Percentiles rank a stretch among this genome's conserved stretches.
These are phyloP conservation scores for Megalonaias nervosa DNA, from an alignment of 1,140 invertebrate genomes.

Conservation along the genomic window DNA sequence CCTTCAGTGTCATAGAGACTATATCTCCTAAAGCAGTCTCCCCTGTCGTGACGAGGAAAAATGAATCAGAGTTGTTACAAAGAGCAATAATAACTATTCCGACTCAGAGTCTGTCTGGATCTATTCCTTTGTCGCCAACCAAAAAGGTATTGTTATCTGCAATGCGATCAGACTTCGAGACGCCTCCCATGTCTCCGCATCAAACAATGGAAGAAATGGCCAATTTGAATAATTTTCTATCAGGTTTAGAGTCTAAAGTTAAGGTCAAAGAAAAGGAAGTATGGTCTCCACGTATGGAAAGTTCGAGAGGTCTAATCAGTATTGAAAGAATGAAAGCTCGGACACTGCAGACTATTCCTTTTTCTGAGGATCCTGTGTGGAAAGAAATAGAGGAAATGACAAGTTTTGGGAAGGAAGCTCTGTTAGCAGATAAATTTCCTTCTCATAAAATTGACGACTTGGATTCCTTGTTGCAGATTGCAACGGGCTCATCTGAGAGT, in stretches of 20 bases:
- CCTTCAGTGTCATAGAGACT: too few relatives aligned
- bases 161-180: too few relatives aligned
- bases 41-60: too few relatives aligned
- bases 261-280: conserved; percentile 53
- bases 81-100: too few relatives aligned
- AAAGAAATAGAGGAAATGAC: conserved; percentile 67
- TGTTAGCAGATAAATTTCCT: neutral
- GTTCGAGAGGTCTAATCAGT: conserved; percentile 61
- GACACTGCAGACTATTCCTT: conserved; percentile 66
- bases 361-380: conserved; percentile 66
- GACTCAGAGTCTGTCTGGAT: too few relatives aligned
- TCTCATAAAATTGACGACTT: conserved; percentile 32
- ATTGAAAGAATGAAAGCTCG: conserved; percentile 64
- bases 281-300: conserved; percentile 65
- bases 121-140: too few relatives aligned
- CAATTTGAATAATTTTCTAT: too few relatives aligned
- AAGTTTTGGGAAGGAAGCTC: conserved; percentile 48
- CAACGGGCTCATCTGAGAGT: conserved; percentile 21
- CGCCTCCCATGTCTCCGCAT: too few relatives aligned
- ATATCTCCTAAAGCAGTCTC: too few relatives aligned
- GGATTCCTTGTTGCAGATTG: conserved; percentile 27
- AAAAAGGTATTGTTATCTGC: too few relatives aligned
- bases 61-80: too few relatives aligned
- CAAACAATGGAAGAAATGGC: too few relatives aligned
- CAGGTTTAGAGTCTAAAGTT: conserved; percentile 23